Evolutionary conservation across 2,888 invertebrate species (phyloP), one percentile per base, ranked within the genome.

Genomic region (Lissocephala sabroskyi): DNA sequence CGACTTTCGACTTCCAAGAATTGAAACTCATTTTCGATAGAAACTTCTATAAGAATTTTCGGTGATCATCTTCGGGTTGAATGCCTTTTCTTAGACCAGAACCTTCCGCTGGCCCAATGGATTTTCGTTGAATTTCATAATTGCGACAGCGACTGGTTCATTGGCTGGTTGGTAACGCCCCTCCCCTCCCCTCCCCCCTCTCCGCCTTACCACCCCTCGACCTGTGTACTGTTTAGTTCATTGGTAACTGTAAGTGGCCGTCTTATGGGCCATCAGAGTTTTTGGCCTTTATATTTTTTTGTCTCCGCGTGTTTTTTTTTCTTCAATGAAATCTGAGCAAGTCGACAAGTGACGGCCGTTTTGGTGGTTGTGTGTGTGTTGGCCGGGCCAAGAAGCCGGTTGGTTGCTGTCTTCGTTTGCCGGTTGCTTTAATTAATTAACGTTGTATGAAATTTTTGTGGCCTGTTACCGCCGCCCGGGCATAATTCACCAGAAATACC

Each of bases 71-170:
- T n/a, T n/a, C n/a, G n/a, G n/a, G n/a, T n/a, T n/a, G n/a, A n/a
- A n/a, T n/a, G n/a, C n/a, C n/a, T n/a, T n/a, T n/a, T n/a, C n/a
- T n/a, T n/a, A n/a, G n/a, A n/a, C n/a, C n/a, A n/a, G n/a, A n/a
- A n/a, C n/a, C n/a, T n/a, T n/a, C n/a, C n/a, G n/a, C n/a, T n/a
- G n/a, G n/a, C n/a, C n/a, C n/a, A n/a, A n/a, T n/a, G n/a, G n/a
- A n/a, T n/a, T 68, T 70, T 73, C 77, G 73, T 70, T 68, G 70
- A 70, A 70, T 73, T 76, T 70, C 65, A 70, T 76, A 70, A 76
- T 76, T 73, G 16, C 33, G 4, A 33, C 5, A 13, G 16, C 33
- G 4, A 33, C 5, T 3, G 11, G 3, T 14, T 33, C 77, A 76
- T 65, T 70, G 77, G 76, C 77, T 73, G 76, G 62, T 76, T 58